Evolutionary conservation across 2,113 vertebrate genomes (phyloP).

Genomic region (Aphyosemion australe): DNA sequence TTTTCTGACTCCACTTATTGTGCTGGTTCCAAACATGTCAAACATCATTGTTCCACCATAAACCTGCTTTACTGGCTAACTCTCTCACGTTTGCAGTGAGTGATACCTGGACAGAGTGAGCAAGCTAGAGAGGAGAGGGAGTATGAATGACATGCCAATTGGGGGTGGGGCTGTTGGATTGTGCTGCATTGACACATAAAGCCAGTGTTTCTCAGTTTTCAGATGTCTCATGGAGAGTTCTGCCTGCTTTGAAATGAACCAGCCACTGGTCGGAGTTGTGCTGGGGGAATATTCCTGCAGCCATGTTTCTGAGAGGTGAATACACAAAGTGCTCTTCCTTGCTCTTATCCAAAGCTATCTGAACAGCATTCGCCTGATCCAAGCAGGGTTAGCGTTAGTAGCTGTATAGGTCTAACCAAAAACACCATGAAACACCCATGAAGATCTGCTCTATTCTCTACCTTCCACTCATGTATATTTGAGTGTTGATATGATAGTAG

Average conservation of each 20-base stretch:
- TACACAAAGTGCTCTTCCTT: too few relatives aligned
- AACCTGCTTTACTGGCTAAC: conserved; percentile 61
- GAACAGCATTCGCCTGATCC: too few relatives aligned
- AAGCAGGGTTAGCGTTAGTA: too few relatives aligned
- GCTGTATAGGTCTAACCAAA: too few relatives aligned
- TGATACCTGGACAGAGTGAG: conserved; percentile 69
- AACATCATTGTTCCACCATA: conserved; percentile 82
- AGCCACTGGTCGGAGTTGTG: conserved; percentile 80
- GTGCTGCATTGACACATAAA: conserved; percentile 86
- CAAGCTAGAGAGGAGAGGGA: conserved; percentile 32
- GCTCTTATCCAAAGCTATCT: too few relatives aligned
- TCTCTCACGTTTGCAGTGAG: conserved; percentile 78
- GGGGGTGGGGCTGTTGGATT: conserved; percentile 62
- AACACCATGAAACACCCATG: too few relatives aligned
- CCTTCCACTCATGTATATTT: too few relatives aligned
- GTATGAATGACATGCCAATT: conserved; percentile 63
- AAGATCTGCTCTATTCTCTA: too few relatives aligned
- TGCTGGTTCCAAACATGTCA: conserved; percentile 74
- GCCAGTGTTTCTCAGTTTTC: conserved; percentile 91
- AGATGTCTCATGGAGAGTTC: conserved; percentile 87
- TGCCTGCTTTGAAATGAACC: conserved; percentile 87
- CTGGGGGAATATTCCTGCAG: conserved; percentile 76
- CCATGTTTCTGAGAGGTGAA: too few relatives aligned
- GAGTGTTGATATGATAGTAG: too few relatives aligned
- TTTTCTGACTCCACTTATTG: conserved; percentile 85